phyloP scores from a whole-genome alignment of 2,888 invertebrate genomes.

The Nomada hirtipes region DNA sequence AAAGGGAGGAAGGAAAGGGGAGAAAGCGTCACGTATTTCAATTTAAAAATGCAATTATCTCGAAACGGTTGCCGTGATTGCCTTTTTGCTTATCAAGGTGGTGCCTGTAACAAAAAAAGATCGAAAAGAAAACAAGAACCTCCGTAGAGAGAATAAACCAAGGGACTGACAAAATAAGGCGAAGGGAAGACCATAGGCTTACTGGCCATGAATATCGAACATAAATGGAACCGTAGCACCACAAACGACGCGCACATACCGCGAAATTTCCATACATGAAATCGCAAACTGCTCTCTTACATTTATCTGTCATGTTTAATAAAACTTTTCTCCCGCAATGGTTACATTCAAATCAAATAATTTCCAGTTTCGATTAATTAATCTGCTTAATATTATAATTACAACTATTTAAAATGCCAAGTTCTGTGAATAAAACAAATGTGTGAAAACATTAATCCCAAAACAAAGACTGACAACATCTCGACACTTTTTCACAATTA shows the following conservation, averaged over 20 bases:
- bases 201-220: slow-evolving; percentile 8
- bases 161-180: slow-evolving; percentile 1
- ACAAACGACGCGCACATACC: background rate
- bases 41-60: slow-evolving; percentile 58
- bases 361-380: no score
- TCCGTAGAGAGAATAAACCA: background rate
- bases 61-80: slow-evolving; percentile 44
- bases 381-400: no score
- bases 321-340: no score
- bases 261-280: background rate
- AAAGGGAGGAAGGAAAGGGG: background rate
- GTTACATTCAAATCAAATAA: no score
- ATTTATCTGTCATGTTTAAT: no score
- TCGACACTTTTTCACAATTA: background rate
- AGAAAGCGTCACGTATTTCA: slow-evolving; percentile 45
- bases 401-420: no score
- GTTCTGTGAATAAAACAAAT: no score
- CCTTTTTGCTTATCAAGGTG: slow-evolving; percentile 50
- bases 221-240: slow-evolving; percentile 14
- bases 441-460: no score
- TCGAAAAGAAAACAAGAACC: background rate
- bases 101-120: slow-evolving; percentile 16
- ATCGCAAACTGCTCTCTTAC: background rate
- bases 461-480: background rate
- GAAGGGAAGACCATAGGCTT: background rate